These are phyloP conservation scores for Phaenicophaeus curvirostris DNA, from an alignment of 2,797 vertebrate species.

Conservation along the genomic window DNA sequence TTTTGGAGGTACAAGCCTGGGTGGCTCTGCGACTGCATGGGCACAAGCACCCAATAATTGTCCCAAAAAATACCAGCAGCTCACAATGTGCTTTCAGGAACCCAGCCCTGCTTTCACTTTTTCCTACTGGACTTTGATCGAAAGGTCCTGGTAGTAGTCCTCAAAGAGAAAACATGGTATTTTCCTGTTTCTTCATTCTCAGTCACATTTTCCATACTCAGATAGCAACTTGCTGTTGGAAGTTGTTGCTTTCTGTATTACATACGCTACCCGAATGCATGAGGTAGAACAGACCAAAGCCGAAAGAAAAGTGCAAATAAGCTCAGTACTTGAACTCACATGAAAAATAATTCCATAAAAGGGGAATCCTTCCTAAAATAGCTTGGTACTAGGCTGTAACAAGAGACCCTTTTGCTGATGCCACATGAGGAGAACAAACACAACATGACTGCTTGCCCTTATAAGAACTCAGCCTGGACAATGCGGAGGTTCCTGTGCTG, in stretches of 20 bases:
- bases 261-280: background rate
- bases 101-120: background rate
- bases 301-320: background rate
- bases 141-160: background rate
- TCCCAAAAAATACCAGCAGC: background rate
- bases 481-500: background rate
- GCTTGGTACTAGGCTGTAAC: slow-evolving; percentile 1
- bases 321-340: background rate
- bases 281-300: background rate
- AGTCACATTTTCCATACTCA: background rate
- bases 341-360: slow-evolving; percentile 34
- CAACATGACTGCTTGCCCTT: background rate
- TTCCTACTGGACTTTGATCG: background rate
- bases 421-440: background rate
- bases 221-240: background rate
- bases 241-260: background rate
- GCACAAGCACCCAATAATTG: background rate
- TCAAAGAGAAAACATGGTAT: background rate
- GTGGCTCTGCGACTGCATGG: accelerated
- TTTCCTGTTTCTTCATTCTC: background rate
- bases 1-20: background rate
- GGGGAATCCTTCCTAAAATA: slow-evolving; percentile 27
- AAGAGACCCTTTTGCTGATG: background rate
- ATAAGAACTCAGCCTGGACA: background rate
- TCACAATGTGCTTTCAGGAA: background rate